These are phyloP conservation scores for Drepana arcuata DNA, from an alignment of 1,140 invertebrate genomes.

Conservation along the genomic window DNA sequence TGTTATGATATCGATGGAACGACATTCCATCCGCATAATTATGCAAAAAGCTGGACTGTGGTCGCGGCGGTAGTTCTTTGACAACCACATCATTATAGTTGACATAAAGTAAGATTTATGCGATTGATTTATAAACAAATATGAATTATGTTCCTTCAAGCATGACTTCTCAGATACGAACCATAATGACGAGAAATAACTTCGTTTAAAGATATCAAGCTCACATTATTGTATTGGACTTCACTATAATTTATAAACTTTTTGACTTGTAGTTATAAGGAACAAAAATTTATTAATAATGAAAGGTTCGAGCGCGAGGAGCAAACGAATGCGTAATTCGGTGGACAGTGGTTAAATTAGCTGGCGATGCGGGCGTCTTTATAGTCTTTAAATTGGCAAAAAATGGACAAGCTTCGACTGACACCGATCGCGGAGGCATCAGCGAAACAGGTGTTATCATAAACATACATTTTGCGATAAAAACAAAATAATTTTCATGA, in stretches of 20 bases:
- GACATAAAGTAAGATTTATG: constrained; percentile 67
- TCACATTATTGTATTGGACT: too few species aligned
- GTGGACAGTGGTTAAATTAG: constrained; percentile 67
- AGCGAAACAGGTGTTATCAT: constrained; percentile 71
- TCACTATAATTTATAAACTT: too few species aligned
- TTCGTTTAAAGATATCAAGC: too few species aligned
- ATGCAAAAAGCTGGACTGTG: constrained; percentile 66
- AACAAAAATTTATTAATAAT: too few species aligned
- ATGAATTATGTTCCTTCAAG: constrained; percentile 56
- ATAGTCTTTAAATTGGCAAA: constrained; percentile 70
- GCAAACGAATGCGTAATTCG: constrained; percentile 58
- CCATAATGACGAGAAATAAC: too few species aligned
- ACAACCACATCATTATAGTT: constrained; percentile 64
- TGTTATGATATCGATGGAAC: constrained; percentile 65
- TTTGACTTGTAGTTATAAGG: too few species aligned
- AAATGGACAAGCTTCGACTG: constrained; percentile 61
- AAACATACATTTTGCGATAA: constrained; percentile 71
- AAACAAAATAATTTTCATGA: constrained; percentile 71
- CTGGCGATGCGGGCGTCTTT: constrained; percentile 64
- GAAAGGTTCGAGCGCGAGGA: constrained; percentile 26
- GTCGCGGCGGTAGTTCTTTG: constrained; percentile 58
- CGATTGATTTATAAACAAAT: constrained; percentile 63
- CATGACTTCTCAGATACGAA: too few species aligned
- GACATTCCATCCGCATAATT: constrained; percentile 64
- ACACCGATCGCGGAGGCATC: constrained; percentile 69